These are phyloP conservation scores for Apodemia duryi DNA, from an alignment of 2,888 invertebrate species.

Conservation along the genomic window DNA sequence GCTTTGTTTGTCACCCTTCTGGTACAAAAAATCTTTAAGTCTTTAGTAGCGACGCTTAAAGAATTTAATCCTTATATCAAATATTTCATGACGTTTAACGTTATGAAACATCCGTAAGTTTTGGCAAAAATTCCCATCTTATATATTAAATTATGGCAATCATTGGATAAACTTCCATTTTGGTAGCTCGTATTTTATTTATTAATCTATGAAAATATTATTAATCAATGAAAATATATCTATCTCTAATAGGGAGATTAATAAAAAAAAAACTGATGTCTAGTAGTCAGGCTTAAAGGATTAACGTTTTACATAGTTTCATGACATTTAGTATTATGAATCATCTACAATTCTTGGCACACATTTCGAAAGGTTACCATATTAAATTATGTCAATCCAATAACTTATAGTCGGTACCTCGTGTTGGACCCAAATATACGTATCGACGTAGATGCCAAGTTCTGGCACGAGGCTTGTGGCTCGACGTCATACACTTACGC, in stretches of 20 bases:
- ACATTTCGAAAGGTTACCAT: constrained; percentile 56
- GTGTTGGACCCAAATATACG: constrained; percentile 67
- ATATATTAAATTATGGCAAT: constrained; percentile 72
- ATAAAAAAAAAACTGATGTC: no score
- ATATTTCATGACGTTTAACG: no score
- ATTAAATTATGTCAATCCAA: constrained; percentile 75
- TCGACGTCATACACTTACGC: constrained; percentile 34
- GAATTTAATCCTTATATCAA: no score
- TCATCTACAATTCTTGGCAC: constrained; percentile 42
- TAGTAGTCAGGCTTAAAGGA: no score
- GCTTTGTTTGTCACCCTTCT: no score
- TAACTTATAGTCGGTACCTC: constrained; percentile 64
- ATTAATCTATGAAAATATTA: no score
- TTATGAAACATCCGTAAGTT: constrained; percentile 26
- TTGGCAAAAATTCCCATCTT: constrained; percentile 57
- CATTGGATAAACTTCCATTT: constrained; percentile 61
- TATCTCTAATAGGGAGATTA: no score
- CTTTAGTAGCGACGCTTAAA: no score
- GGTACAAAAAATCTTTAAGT: no score
- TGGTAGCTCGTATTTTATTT: constrained; percentile 55
- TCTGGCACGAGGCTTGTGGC: constrained; percentile 37
- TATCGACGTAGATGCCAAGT: constrained; percentile 65
- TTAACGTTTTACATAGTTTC: no score
- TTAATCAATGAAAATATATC: no score
- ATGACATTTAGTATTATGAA: not conserved